Evolutionary conservation across 2,797 vertebrate genomes (phyloP).

Genomic region (Thamnophis elegans): DNA sequence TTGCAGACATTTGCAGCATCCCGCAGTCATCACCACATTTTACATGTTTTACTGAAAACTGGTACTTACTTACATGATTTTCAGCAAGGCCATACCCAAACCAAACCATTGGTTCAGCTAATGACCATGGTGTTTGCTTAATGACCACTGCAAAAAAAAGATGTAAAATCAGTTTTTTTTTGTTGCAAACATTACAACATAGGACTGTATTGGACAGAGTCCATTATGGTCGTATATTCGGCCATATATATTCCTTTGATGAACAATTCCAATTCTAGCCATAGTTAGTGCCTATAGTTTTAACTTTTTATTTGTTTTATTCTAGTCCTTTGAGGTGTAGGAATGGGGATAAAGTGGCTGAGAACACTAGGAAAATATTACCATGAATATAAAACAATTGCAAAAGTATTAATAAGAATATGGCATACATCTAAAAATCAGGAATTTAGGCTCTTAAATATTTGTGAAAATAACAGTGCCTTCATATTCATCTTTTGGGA

Average conservation of each 20-base stretch:
- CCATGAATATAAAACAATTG: neutral
- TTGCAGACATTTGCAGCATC: neutral
- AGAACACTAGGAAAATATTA: neutral
- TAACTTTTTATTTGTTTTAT: neutral
- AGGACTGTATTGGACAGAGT: neutral
- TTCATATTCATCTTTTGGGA: neutral
- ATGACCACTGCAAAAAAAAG: neutral
- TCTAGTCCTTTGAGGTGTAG: neutral
- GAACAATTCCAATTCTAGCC: neutral
- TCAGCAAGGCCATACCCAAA: neutral
- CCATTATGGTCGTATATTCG: neutral
- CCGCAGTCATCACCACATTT: neutral
- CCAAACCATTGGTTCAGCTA: neutral
- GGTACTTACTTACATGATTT: neutral
- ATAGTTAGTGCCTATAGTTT: neutral
- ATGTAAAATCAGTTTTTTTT: neutral
- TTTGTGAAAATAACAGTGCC: neutral
- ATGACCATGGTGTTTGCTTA: neutral
- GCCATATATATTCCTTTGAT: neutral
- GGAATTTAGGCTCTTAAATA: neutral
- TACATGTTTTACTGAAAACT: neutral
- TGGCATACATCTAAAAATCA: neutral
- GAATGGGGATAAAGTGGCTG: neutral
- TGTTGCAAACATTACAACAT: neutral
- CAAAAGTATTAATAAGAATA: neutral